A percentile compares a stretch with the other conserved stretches of the same genome.
Evolutionary conservation across 2,113 vertebrate genomes (phyloP).

Genomic region (Cololabis saira): DNA sequence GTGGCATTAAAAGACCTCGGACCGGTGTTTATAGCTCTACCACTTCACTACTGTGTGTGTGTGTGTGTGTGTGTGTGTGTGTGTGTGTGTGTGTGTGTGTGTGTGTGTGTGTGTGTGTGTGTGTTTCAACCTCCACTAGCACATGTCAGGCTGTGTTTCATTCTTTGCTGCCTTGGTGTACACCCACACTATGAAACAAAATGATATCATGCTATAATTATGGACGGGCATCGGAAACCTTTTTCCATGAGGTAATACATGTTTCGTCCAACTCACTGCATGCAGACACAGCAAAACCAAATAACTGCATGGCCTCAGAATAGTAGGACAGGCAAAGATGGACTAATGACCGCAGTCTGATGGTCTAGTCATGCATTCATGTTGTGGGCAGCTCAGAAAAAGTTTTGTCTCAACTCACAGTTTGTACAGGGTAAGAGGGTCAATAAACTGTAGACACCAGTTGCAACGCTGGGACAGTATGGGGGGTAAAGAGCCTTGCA

Average conservation of each 20-base stretch:
- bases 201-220: conserved; percentile 74
- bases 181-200: conserved; percentile 32
- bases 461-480: too few species aligned
- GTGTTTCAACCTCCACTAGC: neutral
- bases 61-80: neutral
- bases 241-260: conserved; percentile 71
- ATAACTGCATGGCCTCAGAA: conserved; percentile 54
- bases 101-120: neutral
- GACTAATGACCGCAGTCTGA: conserved; percentile 44
- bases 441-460: neutral
- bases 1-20: conserved; percentile 60
- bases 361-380: conserved; percentile 31
- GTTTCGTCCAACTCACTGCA: conserved; percentile 34
- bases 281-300: conserved; percentile 70
- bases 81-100: conserved; percentile 10
- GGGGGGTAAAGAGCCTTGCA: neutral
- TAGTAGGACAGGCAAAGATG: conserved; percentile 50
- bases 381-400: conserved; percentile 5
- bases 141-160: conserved; percentile 4
- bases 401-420: conserved; percentile 39
- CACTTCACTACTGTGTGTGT: conserved; percentile 3
- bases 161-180: conserved; percentile 28
- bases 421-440: conserved; percentile 4
- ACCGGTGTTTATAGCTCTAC: conserved; percentile 51
- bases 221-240: conserved; percentile 39